These are phyloP conservation scores for Sylvia atricapilla DNA, from an alignment of 2,113 vertebrate species.

Conservation along the genomic window DNA sequence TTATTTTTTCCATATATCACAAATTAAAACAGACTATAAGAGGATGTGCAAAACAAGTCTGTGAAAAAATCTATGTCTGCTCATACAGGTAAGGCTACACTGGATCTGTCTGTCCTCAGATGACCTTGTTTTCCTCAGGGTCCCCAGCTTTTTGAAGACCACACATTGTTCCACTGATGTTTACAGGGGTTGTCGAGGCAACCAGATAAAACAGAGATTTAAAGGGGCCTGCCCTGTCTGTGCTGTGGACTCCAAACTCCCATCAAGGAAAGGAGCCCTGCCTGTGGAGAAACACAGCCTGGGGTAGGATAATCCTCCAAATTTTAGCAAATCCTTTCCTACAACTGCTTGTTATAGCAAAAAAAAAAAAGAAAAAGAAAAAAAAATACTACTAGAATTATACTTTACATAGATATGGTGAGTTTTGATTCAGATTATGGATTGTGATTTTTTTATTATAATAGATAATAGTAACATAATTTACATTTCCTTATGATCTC, in stretches of 20 bases:
- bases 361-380: background rate
- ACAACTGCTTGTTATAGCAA: background rate
- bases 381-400: background rate
- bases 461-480: background rate
- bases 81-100: background rate
- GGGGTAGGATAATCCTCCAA: background rate
- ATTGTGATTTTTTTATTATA: background rate
- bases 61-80: background rate
- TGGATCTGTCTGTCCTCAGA: background rate
- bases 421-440: background rate
- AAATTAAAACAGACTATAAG: background rate
- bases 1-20: background rate
- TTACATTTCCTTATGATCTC: background rate
- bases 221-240: background rate
- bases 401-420: background rate
- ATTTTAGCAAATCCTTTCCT: background rate
- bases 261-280: background rate
- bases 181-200: conserved; percentile 23
- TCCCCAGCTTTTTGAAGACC: conserved; percentile 1
- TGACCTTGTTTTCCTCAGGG: background rate
- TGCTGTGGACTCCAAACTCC: background rate
- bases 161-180: background rate
- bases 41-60: background rate
- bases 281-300: background rate
- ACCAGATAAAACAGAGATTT: conserved; percentile 30